Percentiles rank a stretch among this genome's conserved stretches.
Conservation (phyloP, 2,113 vertebrate genomes). For the Opisthocomus hoazin region DNA sequence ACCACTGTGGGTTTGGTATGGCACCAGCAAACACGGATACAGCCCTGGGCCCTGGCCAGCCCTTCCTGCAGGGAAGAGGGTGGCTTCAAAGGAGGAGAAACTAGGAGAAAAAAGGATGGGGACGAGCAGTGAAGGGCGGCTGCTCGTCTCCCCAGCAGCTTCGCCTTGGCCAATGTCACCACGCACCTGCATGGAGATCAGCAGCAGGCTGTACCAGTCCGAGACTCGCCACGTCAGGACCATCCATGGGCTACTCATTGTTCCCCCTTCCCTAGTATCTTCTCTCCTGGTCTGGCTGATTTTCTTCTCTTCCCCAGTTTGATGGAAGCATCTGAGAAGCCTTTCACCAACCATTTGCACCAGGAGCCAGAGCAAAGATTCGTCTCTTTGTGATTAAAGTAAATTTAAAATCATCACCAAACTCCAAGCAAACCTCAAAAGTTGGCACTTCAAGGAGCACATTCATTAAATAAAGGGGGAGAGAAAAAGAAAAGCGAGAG, state of each 20-base stretch:
- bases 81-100: background rate
- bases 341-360: background rate
- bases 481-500: background rate
- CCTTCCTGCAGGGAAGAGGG: background rate
- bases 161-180: background rate
- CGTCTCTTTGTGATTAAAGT: background rate
- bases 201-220: background rate
- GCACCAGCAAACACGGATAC: background rate
- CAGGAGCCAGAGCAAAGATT: background rate
- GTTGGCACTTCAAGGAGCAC: conserved; percentile 36
- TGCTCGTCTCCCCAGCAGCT: background rate
- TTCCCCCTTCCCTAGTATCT: background rate
- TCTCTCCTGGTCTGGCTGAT: background rate
- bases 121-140: background rate
- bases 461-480: conserved; percentile 47
- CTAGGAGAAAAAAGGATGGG: background rate
- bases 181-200: background rate
- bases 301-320: background rate
- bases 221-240: background rate
- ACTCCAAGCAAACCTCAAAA: background rate
- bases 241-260: background rate
- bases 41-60: background rate
- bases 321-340: background rate
- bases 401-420: conserved; percentile 11
- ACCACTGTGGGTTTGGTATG: background rate